Evolutionary conservation across 2,797 vertebrate genomes (phyloP).

Genomic region (Coreius guichenoti): DNA sequence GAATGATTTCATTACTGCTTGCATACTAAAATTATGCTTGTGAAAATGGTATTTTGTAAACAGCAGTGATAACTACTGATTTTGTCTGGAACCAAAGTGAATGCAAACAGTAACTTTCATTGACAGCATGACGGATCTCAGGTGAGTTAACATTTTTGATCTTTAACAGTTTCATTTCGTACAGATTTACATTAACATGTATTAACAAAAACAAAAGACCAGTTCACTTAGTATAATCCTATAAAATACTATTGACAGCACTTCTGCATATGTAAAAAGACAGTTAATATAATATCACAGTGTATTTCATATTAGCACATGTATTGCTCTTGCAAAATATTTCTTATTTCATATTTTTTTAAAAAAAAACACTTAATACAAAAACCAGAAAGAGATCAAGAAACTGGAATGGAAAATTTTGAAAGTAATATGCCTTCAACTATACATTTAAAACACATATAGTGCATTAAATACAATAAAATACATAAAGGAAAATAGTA

Average conservation of each 20-base stretch:
- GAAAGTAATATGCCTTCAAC: conserved; percentile 58
- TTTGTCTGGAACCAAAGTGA: neutral
- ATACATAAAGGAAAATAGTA: conserved; percentile 55
- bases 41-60: neutral
- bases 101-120: neutral
- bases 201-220: conserved; percentile 6
- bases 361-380: neutral
- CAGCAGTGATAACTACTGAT: neutral
- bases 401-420: conserved; percentile 43
- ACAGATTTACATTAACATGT: conserved; percentile 3
- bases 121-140: neutral
- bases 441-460: conserved; percentile 58
- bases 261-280: conserved; percentile 35
- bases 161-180: conserved; percentile 4
- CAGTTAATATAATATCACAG: conserved; percentile 71
- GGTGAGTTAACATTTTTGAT: neutral
- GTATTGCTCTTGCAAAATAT: conserved; percentile 31
- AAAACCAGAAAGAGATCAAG: conserved; percentile 24
- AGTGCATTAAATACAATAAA: conserved; percentile 76
- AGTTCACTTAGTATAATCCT: conserved; percentile 17
- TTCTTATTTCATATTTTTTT: conserved; percentile 22
- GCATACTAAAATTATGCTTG: neutral
- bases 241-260: conserved; percentile 39
- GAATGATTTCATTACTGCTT: neutral
- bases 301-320: conserved; percentile 68